phyloP scores from a whole-genome alignment of 2,888 invertebrate genomes.

The Agriopis marginaria region DNA sequence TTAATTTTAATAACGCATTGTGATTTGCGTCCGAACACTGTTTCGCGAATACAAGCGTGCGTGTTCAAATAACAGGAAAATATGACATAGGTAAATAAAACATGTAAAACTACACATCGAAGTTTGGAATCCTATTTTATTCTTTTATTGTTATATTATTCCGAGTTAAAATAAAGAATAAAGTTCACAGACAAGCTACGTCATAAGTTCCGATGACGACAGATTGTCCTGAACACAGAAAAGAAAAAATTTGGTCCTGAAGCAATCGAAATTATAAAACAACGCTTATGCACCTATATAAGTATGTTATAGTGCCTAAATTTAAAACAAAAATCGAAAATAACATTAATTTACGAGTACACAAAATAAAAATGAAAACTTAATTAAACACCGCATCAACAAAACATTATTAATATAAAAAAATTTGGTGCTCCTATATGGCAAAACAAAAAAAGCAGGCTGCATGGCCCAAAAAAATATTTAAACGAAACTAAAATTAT shows the following conservation, averaged over 20 bases:
- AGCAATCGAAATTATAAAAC: not conserved
- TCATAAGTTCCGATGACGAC: not conserved
- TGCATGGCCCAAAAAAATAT: too few species aligned
- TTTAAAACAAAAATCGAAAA: not conserved
- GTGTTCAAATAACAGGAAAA: conserved; percentile 30
- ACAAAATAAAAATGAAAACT: too few species aligned
- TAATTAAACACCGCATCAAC: too few species aligned
- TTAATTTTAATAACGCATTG: conserved; percentile 20
- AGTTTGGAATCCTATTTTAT: not conserved
- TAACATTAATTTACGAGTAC: too few species aligned
- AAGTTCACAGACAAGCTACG: not conserved
- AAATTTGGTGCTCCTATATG: too few species aligned
- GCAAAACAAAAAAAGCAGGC: too few species aligned
- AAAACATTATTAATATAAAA: too few species aligned
- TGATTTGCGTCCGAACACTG: conserved; percentile 7
- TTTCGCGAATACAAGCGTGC: conserved; percentile 1
- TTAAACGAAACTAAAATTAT: too few species aligned
- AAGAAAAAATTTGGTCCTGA: too few species aligned
- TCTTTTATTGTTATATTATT: conserved; percentile 12
- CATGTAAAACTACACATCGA: conserved; percentile 3
- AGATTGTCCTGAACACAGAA: not conserved
- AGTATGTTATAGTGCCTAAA: not conserved
- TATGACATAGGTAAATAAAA: conserved; percentile 6
- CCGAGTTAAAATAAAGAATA: not conserved
- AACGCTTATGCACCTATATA: not conserved